Base-by-base conservation (phyloP, 2,797 vertebrate genomes). In the Oreochromis grahami region DNA sequence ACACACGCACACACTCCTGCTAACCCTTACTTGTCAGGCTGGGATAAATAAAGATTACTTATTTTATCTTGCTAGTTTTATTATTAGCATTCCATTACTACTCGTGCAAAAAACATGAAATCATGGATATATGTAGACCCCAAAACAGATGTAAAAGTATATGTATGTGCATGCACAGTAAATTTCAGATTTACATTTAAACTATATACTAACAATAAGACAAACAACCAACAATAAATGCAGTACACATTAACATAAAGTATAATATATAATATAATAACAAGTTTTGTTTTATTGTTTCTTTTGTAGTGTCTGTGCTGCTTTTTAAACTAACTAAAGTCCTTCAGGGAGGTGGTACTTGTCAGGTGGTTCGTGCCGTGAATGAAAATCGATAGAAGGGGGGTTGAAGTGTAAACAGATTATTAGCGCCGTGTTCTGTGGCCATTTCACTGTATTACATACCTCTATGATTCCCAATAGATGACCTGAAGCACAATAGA, bases 381-480 rank as follows among this genome's bases (percentile, higher is more conserved):
- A 95, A 93, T 87, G 90, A 88, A 94, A 95, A 95, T 95, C 95
- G 90, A 95, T 95, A 48, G 21, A 21, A 90, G 90, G 58, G 80
- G 81, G 81, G 77, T 50, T 94, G 92, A 90, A 92, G 94, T 94
- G 92, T 95, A 95, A 95, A 95, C 89, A 93, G 86, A 95, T 95
- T 94, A 95, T 95, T 94, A 93, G 91, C 86, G 76, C 81, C 84
- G 85, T 91, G 88, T 91, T 94, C 87, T 92, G 88, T 83, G 89
- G 85, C 89, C 87, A 88, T 93, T 94, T 93, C 89, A 90, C 87
- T 93, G 93, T 89, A 93, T 94, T 94, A 94, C 92, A 93, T 93
- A 94, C 89, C 83, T 87, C 94, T 94, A 91, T 90, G 91, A 95
- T 94, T 94, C 88, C 91, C 91, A 87, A 92, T 92, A 88, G 89